phyloP scores from a whole-genome alignment of 2,888 invertebrate species.

The Dasysyrphus albostriatus region DNA sequence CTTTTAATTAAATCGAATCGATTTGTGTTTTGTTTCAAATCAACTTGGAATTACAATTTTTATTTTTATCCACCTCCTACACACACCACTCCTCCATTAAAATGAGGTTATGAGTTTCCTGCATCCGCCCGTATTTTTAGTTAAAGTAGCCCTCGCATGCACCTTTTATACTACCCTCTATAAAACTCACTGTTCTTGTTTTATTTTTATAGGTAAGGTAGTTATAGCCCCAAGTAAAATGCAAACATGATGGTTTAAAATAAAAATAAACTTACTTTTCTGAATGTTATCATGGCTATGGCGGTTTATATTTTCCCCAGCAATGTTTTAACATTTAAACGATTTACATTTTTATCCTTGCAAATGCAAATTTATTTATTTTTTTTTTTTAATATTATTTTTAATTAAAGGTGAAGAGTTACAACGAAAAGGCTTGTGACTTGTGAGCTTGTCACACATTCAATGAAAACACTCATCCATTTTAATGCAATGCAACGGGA shows the following conservation, averaged over 20 bases:
- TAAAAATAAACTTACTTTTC: conserved; percentile 16
- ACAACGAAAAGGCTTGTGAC: neutral
- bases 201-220: neutral
- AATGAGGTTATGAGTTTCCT: conserved; percentile 42
- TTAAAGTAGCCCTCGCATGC: neutral
- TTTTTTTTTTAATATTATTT: neutral
- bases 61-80: conserved; percentile 25
- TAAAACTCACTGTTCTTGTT: neutral
- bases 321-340: conserved; percentile 11
- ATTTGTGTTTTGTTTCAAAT: conserved; percentile 20
- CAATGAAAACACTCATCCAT: neutral
- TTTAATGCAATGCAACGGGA: neutral
- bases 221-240: neutral
- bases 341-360: conserved; percentile 27
- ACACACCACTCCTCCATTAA: conserved; percentile 5
- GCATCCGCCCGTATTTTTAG: neutral
- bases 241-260: neutral
- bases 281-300: neutral
- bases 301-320: neutral
- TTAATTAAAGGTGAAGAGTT: conserved; percentile 2
- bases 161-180: conserved; percentile 11
- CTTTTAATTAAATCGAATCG: conserved; percentile 33
- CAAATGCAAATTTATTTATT: conserved; percentile 5
- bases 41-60: conserved; percentile 12
- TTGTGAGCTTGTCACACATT: conserved; percentile 1